phyloP scores from a whole-genome alignment of 1,140 invertebrate species.

The Drosophila micromelanica region DNA sequence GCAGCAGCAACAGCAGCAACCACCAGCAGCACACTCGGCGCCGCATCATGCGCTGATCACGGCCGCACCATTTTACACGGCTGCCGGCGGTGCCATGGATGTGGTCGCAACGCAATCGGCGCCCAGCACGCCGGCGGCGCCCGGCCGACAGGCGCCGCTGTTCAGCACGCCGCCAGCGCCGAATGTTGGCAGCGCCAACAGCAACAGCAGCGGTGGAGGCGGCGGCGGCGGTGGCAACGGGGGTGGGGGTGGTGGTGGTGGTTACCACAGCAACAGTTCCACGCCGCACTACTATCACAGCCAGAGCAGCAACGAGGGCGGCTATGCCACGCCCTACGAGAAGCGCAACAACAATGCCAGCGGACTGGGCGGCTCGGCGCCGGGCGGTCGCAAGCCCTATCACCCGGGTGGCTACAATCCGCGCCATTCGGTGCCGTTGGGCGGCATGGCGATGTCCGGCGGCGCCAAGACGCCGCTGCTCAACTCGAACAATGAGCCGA shows the following conservation, averaged over 20 bases:
- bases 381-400: constrained; percentile 57
- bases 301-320: constrained; percentile 62
- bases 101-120: constrained; percentile 70
- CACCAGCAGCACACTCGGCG: constrained; percentile 44
- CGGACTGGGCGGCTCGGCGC: constrained; percentile 9
- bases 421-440: constrained; percentile 60
- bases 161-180: constrained; percentile 79
- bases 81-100: constrained; percentile 47
- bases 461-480: constrained; percentile 66
- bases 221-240: constrained; percentile 16
- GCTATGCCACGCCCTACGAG: constrained; percentile 59
- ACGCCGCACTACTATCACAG: constrained; percentile 73
- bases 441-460: constrained; percentile 50
- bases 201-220: constrained; percentile 8
- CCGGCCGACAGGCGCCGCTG: constrained; percentile 73
- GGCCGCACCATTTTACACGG: constrained; percentile 67
- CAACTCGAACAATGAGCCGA: constrained; percentile 74
- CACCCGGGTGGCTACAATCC: constrained; percentile 75
- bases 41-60: constrained; percentile 75
- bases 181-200: constrained; percentile 33
- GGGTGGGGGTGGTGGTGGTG: constrained; percentile 29
- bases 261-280: constrained; percentile 76
- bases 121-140: constrained; percentile 73
- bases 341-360: constrained; percentile 75
- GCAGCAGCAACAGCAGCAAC: constrained; percentile 16